These are phyloP conservation scores for Ptilonorhynchus violaceus DNA, from an alignment of 2,113 vertebrate genomes.

Conservation along the genomic window DNA sequence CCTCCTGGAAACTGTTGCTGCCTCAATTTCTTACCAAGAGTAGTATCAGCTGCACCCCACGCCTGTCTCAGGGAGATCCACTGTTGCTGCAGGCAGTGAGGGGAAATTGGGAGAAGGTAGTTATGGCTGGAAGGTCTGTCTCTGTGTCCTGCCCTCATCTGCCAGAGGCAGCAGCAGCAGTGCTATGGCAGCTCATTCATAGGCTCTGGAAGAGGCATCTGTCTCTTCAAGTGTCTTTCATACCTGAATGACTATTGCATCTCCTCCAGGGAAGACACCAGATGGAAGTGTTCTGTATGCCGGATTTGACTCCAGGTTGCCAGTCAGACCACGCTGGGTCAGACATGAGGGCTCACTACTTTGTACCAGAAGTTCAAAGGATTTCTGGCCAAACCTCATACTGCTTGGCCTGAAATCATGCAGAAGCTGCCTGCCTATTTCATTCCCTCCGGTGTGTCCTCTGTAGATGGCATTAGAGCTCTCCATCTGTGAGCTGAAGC, in stretches of 20 bases:
- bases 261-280: background rate
- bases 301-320: background rate
- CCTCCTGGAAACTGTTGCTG: background rate
- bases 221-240: background rate
- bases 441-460: background rate
- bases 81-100: background rate
- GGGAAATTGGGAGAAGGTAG: background rate
- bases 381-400: background rate
- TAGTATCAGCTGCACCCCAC: background rate
- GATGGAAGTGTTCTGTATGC: background rate
- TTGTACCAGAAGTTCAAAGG: background rate
- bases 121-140: background rate
- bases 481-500: background rate
- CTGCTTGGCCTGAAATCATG: background rate
- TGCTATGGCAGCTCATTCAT: background rate
- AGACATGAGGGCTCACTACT: background rate
- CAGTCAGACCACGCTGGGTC: background rate
- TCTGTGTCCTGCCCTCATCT: background rate
- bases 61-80: background rate
- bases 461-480: background rate
- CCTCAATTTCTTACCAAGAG: background rate
- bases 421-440: background rate
- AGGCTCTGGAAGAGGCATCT: background rate
- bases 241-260: background rate
- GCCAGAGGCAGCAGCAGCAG: background rate